Evolutionary conservation across 2,888 invertebrate genomes (phyloP).

Genomic region (Dolichopus griseipennis): DNA sequence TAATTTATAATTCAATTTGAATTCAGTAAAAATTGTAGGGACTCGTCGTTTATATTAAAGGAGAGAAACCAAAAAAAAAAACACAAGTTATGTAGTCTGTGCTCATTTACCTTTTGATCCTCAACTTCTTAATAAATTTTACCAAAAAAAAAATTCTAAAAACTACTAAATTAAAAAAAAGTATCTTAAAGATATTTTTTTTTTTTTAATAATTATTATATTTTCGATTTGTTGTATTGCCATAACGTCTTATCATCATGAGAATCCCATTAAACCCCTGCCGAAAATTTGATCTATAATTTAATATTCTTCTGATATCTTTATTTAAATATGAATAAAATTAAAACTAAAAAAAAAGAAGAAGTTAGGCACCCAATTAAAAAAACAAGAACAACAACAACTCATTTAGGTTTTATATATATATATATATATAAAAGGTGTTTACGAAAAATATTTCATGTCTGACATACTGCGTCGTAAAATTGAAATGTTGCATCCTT

Average conservation of each 20-base stretch:
- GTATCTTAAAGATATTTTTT: neutral
- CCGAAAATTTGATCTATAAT: constrained; percentile 1
- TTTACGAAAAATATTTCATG: neutral
- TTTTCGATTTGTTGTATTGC: neutral
- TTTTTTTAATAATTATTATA: neutral
- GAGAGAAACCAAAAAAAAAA: no score
- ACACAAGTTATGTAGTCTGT: no score
- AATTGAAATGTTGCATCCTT: constrained; percentile 6
- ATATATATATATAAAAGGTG: neutral
- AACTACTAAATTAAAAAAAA: neutral
- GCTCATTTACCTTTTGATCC: no score
- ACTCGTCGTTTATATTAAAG: no score
- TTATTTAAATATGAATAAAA: neutral
- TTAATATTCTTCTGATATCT: neutral
- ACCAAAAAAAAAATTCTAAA: no score
- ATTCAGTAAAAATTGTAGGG: no score
- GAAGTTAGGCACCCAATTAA: neutral
- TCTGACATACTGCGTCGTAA: neutral
- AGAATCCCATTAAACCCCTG: neutral
- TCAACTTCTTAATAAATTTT: no score
- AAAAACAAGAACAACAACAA: no score
- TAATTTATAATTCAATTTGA: no score
- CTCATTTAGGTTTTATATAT: neutral
- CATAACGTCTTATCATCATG: no score
- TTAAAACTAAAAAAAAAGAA: neutral